Percentiles rank a stretch among this genome's conserved stretches.
These are phyloP conservation scores for Oreochromis grahami DNA, from an alignment of 2,797 vertebrate genomes.

Conservation along the genomic window DNA sequence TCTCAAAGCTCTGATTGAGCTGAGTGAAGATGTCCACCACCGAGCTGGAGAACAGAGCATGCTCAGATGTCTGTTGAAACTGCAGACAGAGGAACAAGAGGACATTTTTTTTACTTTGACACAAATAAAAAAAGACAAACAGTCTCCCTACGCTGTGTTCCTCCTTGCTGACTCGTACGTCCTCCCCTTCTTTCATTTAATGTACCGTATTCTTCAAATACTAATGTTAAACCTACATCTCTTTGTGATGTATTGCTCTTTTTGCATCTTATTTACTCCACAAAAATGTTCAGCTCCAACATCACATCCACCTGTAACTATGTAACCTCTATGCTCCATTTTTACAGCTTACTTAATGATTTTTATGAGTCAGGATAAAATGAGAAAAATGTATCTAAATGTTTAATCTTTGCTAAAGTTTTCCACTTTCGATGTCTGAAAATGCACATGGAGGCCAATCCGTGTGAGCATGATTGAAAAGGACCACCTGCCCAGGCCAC, in stretches of 20 bases:
- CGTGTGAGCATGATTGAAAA: neutral
- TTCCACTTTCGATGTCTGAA: neutral
- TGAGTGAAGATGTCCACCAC: constrained; percentile 99
- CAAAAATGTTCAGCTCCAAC: neutral
- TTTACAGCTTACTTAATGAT: accelerated
- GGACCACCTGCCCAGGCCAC: neutral
- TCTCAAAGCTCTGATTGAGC: constrained; percentile 98
- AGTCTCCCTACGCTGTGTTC: neutral
- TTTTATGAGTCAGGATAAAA: neutral
- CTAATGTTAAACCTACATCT: neutral
- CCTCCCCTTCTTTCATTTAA: neutral
- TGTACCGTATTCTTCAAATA: neutral
- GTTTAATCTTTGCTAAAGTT: neutral
- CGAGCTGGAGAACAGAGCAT: constrained; percentile 95
- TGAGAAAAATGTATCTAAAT: accelerated
- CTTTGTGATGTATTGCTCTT: neutral
- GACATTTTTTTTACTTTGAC: neutral
- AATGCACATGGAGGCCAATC: accelerated
- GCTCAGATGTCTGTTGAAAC: constrained; percentile 98
- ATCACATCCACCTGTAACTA: neutral
- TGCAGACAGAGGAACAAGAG: constrained; percentile 23
- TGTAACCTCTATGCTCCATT: neutral
- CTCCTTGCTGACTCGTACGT: neutral
- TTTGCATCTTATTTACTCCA: neutral
- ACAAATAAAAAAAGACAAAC: neutral